These are phyloP conservation scores for Chaunax sp. DNA, from an alignment of 2,797 vertebrate species.

Conservation along the genomic window DNA sequence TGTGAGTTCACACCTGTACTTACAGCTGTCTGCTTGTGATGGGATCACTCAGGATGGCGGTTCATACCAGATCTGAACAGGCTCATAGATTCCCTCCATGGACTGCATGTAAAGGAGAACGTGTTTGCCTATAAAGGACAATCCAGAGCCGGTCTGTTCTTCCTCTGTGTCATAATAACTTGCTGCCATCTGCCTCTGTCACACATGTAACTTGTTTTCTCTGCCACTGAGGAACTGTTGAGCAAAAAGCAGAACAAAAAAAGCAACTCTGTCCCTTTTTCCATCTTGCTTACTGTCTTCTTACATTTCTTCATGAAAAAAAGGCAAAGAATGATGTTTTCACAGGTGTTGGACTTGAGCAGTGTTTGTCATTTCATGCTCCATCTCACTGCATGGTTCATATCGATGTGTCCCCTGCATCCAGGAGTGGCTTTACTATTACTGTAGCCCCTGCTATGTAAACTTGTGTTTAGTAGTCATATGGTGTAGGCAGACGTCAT, in stretches of 20 bases:
- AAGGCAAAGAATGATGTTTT: conserved; percentile 1
- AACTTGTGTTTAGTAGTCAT: conserved; percentile 46
- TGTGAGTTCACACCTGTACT: too few species aligned
- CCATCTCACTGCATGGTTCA: conserved; percentile 44
- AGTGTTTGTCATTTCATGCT: conserved; percentile 6
- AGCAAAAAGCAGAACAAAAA: neutral
- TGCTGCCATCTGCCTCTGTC: conserved; percentile 24
- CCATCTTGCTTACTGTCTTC: neutral
- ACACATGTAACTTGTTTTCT: conserved; percentile 8
- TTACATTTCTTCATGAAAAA: conserved; percentile 5
- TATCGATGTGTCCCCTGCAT: conserved; percentile 21
- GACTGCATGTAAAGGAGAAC: conserved; percentile 44
- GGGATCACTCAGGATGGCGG: too few species aligned
- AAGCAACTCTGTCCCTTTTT: neutral
- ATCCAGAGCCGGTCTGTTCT: conserved; percentile 10
- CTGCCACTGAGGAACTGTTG: conserved; percentile 1
- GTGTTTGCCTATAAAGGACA: conserved; percentile 21
- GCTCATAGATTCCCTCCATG: neutral
- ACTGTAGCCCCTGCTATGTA: conserved; percentile 42
- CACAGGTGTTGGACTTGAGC: neutral
- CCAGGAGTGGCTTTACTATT: conserved; percentile 24
- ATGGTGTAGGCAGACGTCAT: conserved; percentile 32
- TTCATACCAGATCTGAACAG: too few species aligned
- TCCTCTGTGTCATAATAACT: conserved; percentile 28
- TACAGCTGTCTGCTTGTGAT: too few species aligned